Evolutionary conservation across 2,797 vertebrate species (phyloP), one percentile per base, ranked within the genome.

Genomic region (Knipowitschia caucasica): DNA sequence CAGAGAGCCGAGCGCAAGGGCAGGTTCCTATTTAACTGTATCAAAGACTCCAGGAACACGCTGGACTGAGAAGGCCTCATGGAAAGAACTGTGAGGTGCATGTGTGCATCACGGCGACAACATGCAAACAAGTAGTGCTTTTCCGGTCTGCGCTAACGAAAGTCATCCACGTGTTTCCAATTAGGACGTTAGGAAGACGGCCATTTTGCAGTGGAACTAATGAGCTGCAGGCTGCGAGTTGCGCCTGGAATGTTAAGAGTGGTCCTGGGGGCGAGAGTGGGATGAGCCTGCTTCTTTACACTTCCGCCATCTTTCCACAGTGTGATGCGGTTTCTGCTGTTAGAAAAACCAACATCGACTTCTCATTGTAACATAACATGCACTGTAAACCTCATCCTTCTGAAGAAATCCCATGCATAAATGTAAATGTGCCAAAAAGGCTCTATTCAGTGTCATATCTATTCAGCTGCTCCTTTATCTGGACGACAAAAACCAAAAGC

Each of bases 121-220:
- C 51, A 67, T 9, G 30, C 47, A 45, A 49, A 56, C 52, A 49
- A 61, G 56, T 39, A 61, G 31, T 4, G 57, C 27, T 59, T 68
- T 56, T 50, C 58, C 34, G 7, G 60, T 42, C 39, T 21, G 5
- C 49, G 44, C 38, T 58, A 67, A 71, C 64, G 58, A 64, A 76
- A 59, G 73, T 70, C 70, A 57, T 53, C 75, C 82, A 84, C 62
- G 56, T 86, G 84, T 77, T 88, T 62, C 60, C 73, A 80, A 84
- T 88, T 86, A 83, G 47, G 70, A 62, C 64, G 73, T 69, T 78
- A 81, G 71, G 43, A 67, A 54, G 72, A 67, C 69, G 15, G 82
- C 78, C 86, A 85, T 87, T 85, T 81, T 86, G 74, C 67, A 77
- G 71, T 63, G 58, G 70, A 77, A 74, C 71, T 86, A 86, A 82